Conservation (phyloP, 2,113 vertebrate genomes). For the Lepus timidus region DNA sequence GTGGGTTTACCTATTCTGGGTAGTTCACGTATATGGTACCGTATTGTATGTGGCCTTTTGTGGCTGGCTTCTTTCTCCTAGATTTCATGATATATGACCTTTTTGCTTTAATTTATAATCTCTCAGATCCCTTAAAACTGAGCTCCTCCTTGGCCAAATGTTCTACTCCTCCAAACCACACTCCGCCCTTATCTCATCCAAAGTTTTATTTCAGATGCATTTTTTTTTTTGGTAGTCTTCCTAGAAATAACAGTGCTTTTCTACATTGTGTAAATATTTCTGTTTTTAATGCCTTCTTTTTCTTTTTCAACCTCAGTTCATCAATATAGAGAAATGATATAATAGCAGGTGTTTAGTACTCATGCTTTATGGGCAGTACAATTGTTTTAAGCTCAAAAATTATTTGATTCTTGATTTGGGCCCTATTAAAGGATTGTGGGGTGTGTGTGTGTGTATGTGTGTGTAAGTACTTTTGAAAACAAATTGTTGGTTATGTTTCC, state of each 20-base stretch:
- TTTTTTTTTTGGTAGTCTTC: background rate
- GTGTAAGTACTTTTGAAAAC: background rate
- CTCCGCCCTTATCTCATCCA: background rate
- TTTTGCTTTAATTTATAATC: background rate
- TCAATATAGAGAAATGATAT: background rate
- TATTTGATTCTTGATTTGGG: background rate
- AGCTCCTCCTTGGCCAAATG: background rate
- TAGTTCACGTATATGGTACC: background rate
- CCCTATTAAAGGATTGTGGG: background rate
- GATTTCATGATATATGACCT: background rate
- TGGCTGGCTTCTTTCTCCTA: background rate
- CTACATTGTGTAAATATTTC: background rate
- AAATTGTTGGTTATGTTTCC: background rate
- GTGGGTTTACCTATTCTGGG: background rate
- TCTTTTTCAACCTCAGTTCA: background rate
- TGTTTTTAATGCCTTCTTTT: background rate
- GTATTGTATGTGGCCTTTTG: background rate
- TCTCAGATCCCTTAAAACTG: background rate
- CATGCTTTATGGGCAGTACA: background rate
- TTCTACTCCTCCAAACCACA: background rate
- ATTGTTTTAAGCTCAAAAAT: constrained; percentile 30
- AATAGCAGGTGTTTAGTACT: background rate
- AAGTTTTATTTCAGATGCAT: background rate
- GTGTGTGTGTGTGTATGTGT: background rate
- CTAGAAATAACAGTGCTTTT: background rate